phyloP scores from a whole-genome alignment of 2,888 invertebrate genomes.

The Minunthozetes semirufus region DNA sequence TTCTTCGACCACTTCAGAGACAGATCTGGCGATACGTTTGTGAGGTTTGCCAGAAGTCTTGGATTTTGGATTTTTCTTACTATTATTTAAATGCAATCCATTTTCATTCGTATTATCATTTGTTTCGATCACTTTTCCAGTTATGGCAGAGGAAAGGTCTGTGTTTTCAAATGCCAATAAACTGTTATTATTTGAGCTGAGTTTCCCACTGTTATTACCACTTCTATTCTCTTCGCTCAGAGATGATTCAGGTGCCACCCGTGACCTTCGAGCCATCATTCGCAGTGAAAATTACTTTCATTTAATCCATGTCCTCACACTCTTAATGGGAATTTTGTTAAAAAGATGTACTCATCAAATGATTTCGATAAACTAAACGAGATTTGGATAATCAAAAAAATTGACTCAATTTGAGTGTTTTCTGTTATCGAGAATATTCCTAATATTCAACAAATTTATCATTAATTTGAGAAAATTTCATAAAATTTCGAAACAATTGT shows the following conservation, averaged over 20 bases:
- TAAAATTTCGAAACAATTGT: no score
- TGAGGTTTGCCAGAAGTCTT: background rate
- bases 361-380: no score
- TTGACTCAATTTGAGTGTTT: no score
- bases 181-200: background rate
- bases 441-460: no score
- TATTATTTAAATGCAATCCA: background rate
- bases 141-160: background rate
- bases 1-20: conserved; percentile 11
- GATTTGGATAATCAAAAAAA: no score
- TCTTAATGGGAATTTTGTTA: no score
- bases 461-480: no score
- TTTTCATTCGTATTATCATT: background rate
- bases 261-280: background rate
- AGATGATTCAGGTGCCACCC: conserved; percentile 2
- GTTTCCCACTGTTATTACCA: no score
- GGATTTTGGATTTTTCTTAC: background rate
- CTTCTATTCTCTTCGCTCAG: background rate
- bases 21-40: conserved; percentile 11
- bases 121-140: conserved; percentile 9
- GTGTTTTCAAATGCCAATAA: conserved; percentile 5
- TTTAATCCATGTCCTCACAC: no score
- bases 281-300: no score
- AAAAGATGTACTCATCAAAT: no score
- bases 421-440: no score